Conservation (phyloP, 2,797 vertebrate species). For the Oophaga sylvatica region DNA sequence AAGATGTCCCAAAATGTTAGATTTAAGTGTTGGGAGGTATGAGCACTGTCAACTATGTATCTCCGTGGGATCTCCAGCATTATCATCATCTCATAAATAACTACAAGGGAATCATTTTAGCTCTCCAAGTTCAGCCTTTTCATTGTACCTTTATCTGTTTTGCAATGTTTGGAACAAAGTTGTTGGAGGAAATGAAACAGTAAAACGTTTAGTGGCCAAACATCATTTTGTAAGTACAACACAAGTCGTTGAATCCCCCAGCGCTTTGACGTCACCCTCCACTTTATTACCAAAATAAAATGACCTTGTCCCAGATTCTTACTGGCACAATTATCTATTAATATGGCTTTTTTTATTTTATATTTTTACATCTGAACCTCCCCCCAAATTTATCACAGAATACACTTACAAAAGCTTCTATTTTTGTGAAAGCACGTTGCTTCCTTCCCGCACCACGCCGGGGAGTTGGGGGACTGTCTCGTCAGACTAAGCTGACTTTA, state of each 20-base stretch:
- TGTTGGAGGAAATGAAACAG: neutral
- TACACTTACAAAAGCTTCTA: conserved; percentile 18
- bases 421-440: conserved; percentile 12
- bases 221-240: neutral
- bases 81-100: neutral
- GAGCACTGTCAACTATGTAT: too few species aligned
- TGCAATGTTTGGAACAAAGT: neutral
- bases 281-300: conserved; percentile 20
- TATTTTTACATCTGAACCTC: neutral
- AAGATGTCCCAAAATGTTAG: neutral
- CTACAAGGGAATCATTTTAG: neutral
- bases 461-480: conserved; percentile 37
- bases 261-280: conserved; percentile 1
- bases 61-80: neutral
- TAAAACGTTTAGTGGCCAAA: neutral
- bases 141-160: neutral
- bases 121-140: neutral
- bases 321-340: neutral
- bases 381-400: conserved; percentile 3
- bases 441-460: neutral
- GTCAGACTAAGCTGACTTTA: conserved; percentile 59
- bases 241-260: neutral
- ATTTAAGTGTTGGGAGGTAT: neutral
- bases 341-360: neutral
- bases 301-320: conserved; percentile 28